Evolutionary conservation across 2,888 invertebrate genomes (phyloP), one percentile per base, ranked within the genome.

Genomic region (Theretra japonica): DNA sequence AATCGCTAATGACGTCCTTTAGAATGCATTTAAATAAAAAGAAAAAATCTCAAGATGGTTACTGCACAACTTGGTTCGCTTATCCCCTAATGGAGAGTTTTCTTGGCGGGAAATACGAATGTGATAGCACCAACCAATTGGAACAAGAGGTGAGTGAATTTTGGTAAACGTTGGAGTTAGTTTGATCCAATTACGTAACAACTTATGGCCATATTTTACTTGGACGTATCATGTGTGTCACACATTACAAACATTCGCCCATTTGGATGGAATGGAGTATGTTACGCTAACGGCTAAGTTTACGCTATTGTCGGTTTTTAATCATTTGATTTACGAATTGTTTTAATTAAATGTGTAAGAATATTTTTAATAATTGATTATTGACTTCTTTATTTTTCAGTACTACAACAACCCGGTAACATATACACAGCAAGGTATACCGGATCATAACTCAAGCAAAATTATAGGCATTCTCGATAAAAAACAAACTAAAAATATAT

Each of bases 1-100:
- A 94, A 76, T 92, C 91, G 1, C 75, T 94, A 73, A 94, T 94
- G 94, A 89, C 94, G 6, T 87, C 91, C 3, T 94, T 90, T 77
- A 85, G 94, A 77, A 84, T 88, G 82, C 89, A 91, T 77, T 80
- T 82, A 53, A 84, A 86, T 41, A 92, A 86, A 80, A 91, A 90
- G 81, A 85, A 70, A 33, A 70, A n/a, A n/a, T n/a, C 78, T 17
- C 83, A 79, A 69, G 83, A 82, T 33, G 78, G 80, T 21, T 92
- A 90, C 81, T 87, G 84, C 21, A 87, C 89, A 28, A 84, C 85
- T 72, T 94, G 94, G 94, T 94, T 94, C 74, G 93, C 93, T 8
- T 94, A 85, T 84, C 80, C 86, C 11, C 74, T 82, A n/a, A 91
- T 94, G 93, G 90, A 90, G 81, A 88, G 88, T 85, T 94, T 94